Evolutionary conservation across 2,113 vertebrate species (phyloP), one percentile per base, ranked within the genome.

Genomic region (Micronisus gabar): DNA sequence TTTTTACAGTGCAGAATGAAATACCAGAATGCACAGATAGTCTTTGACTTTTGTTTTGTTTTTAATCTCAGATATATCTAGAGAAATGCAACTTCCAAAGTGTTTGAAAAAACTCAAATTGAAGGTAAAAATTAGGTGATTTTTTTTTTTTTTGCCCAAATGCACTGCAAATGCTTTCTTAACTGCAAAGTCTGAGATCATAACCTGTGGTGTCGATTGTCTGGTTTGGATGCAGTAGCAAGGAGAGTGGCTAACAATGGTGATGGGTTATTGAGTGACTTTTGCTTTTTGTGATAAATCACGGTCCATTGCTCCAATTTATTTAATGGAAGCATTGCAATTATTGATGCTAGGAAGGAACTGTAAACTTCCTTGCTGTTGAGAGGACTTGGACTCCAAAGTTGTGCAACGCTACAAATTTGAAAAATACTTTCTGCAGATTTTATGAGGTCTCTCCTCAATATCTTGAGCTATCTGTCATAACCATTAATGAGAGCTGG

Each of bases 241-340:
- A 32, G 27, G 50, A 61, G 17, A 1, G 30, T 30, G 12, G 7
- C 53, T 59, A 36, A 48, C 61, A 62, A 4, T 20, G 10, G 34
- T 45, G 20, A 27, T 81, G 73, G 32, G 23, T 66, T 94, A 58
- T 43, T 2, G 1, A 82, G 45, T 53, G 62, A 47, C n/a, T 88
- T 81, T 25, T 63, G 16, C 43, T 87, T 96, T 88, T 74, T 50
- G 41, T 93, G n/a, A 86, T 85, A 32, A 75, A 76, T 79, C 66
- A 29, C 4, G 3, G n/a, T 59, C 41, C 3, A 9, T 83, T 80
- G 26, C 26, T 87, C 26, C 0, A 0, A 27, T 68, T 58, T 85
- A 40, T 67, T 90, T 63, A 66, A 73, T 88, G 38, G 47, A 70
- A 90, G 62, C 7, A 47, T 82, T 45, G 48, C 41, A 40, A 11